These are phyloP conservation scores for Polymixis flavicincta DNA, from an alignment of 2,888 invertebrate genomes.

Conservation along the genomic window DNA sequence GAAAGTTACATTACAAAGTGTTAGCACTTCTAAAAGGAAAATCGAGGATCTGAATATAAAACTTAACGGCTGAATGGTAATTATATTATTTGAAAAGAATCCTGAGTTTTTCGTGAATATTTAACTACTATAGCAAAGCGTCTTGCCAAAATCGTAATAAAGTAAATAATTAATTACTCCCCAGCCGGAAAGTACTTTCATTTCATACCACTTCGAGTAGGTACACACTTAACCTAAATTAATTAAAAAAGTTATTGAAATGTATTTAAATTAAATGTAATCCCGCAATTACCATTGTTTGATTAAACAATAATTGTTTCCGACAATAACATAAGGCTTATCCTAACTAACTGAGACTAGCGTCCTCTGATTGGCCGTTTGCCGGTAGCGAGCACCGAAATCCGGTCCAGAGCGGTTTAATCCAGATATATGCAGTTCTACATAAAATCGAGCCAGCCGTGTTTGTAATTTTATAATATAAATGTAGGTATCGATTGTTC, in stretches of 20 bases:
- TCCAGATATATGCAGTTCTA: constrained; percentile 77
- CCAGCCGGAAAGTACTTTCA: constrained; percentile 18
- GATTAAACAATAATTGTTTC: constrained; percentile 52
- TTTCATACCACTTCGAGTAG: constrained; percentile 11
- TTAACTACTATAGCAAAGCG: constrained; percentile 9
- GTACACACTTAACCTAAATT: not conserved
- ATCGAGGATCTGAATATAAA: constrained; percentile 8
- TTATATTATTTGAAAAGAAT: constrained; percentile 25
- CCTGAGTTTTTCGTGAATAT: constrained; percentile 19
- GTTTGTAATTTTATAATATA: constrained; percentile 48
- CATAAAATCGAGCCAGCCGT: constrained; percentile 69
- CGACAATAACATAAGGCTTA: constrained; percentile 61
- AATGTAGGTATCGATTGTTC: constrained; percentile 28
- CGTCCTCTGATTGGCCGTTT: constrained; percentile 72
- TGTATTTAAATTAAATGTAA: constrained; percentile 18
- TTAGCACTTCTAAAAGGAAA: not conserved
- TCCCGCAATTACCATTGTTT: constrained; percentile 38
- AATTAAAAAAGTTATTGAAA: not conserved
- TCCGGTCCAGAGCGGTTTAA: constrained; percentile 73
- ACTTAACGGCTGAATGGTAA: constrained; percentile 8
- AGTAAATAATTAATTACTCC: constrained; percentile 40
- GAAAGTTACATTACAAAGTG: not conserved
- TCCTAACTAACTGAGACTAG: constrained; percentile 70
- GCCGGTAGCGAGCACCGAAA: constrained; percentile 70
- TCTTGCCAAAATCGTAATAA: constrained; percentile 32